Conservation (phyloP, 2,113 vertebrate genomes). For the Ochotona curzoniae region DNA sequence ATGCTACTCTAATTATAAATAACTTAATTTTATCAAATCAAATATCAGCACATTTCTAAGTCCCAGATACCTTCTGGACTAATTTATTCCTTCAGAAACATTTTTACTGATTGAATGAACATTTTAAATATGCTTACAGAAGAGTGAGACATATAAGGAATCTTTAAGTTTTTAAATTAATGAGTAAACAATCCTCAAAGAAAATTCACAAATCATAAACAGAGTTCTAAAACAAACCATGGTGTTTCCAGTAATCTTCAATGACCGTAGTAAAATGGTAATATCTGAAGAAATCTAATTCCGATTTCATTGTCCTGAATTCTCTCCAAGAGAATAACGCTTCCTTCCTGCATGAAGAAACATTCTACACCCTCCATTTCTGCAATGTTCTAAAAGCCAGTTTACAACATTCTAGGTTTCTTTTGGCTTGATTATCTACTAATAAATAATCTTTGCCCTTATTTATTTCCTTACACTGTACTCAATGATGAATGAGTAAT, state of each 20-base stretch:
- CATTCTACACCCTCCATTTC: neutral
- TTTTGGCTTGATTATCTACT: neutral
- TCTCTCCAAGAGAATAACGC: neutral
- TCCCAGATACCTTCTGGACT: neutral
- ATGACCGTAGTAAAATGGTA: neutral
- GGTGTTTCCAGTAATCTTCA: neutral
- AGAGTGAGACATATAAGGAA: neutral
- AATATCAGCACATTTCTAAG: slow-evolving; percentile 60
- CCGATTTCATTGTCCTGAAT: neutral
- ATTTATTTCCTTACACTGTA: neutral
- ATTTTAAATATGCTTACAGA: slow-evolving; percentile 14
- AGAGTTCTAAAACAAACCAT: neutral
- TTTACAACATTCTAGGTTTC: neutral
- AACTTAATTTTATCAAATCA: slow-evolving; percentile 79
- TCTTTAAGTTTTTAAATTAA: neutral
- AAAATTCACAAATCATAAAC: neutral
- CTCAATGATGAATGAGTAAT: neutral
- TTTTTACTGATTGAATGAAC: neutral
- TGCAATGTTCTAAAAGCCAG: neutral
- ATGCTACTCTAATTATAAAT: slow-evolving; percentile 82
- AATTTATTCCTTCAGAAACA: neutral
- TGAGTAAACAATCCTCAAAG: neutral
- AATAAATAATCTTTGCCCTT: neutral
- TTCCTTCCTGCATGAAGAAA: slow-evolving; percentile 20
- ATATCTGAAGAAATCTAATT: neutral